Percentiles rank a stretch among this genome's conserved stretches.
These are phyloP conservation scores for Ochropleura plecta DNA, from an alignment of 2,888 invertebrate species.

Conservation along the genomic window DNA sequence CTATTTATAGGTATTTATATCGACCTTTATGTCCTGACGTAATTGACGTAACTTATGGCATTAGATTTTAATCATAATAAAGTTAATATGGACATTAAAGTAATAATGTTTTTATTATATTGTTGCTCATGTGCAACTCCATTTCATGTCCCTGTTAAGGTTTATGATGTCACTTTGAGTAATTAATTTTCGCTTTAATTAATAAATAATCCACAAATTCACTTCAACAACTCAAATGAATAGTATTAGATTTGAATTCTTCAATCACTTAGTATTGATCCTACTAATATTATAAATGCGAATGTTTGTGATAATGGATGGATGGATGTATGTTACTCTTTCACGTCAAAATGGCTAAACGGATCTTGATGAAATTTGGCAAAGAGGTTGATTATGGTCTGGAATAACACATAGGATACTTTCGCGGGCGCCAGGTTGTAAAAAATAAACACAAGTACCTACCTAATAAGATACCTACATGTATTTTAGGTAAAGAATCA, in stretches of 20 bases:
- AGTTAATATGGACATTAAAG: slow-evolving; percentile 11
- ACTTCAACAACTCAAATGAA: neutral
- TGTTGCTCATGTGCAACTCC: neutral
- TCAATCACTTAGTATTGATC: neutral
- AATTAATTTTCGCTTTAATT: too few species aligned
- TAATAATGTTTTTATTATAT: neutral
- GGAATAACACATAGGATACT: too few species aligned
- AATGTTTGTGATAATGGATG: too few species aligned
- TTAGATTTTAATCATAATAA: slow-evolving; percentile 26
- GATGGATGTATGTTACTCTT: too few species aligned
- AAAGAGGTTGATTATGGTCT: too few species aligned
- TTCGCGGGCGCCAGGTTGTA: too few species aligned
- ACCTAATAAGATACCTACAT: too few species aligned
- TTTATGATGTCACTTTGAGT: neutral
- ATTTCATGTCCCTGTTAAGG: neutral
- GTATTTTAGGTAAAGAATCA: neutral
- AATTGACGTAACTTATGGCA: slow-evolving; percentile 6
- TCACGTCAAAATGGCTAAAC: too few species aligned
- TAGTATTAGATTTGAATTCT: neutral
- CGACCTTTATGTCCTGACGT: slow-evolving; percentile 18
- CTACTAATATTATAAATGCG: too few species aligned
- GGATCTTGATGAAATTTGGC: too few species aligned
- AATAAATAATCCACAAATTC: neutral
- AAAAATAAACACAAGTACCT: too few species aligned
- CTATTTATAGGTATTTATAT: neutral